These are phyloP conservation scores for Hiodon tergisus DNA, from an alignment of 2,113 vertebrate genomes.

Conservation along the genomic window DNA sequence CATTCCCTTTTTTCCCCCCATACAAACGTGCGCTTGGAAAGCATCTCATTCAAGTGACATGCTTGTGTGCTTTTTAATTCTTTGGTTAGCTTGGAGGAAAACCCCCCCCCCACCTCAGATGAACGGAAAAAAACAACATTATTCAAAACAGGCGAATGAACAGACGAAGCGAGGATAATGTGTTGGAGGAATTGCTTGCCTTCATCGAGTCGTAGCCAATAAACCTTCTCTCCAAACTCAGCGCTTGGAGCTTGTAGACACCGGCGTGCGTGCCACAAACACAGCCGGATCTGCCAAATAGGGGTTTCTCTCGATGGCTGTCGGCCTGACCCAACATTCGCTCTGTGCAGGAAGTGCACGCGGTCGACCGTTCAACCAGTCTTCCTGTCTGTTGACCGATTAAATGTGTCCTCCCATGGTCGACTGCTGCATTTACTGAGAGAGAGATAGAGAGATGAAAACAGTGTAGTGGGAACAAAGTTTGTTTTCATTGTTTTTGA, in stretches of 20 bases:
- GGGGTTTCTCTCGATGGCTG: too few relatives aligned
- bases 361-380: too few relatives aligned
- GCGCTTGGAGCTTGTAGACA: neutral
- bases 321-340: too few relatives aligned
- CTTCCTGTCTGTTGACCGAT: neutral
- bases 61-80: constrained; percentile 12
- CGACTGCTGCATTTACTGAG: too few relatives aligned
- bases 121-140: neutral
- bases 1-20: neutral
- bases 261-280: neutral
- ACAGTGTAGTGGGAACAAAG: constrained; percentile 3
- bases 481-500: constrained; percentile 28
- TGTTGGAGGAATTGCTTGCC: neutral
- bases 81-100: constrained; percentile 8
- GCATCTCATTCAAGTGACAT: constrained; percentile 8
- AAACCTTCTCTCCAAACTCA: neutral
- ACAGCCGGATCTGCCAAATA: too few relatives aligned
- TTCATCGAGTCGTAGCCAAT: neutral
- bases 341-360: too few relatives aligned
- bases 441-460: neutral
- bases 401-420: neutral
- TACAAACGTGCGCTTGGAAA: neutral
- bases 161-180: neutral
- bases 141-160: neutral
- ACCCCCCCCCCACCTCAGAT: neutral